Evolutionary conservation across 2,113 vertebrate genomes (phyloP), one percentile per base, ranked within the genome.

Genomic region (Engystomops pustulosus): DNA sequence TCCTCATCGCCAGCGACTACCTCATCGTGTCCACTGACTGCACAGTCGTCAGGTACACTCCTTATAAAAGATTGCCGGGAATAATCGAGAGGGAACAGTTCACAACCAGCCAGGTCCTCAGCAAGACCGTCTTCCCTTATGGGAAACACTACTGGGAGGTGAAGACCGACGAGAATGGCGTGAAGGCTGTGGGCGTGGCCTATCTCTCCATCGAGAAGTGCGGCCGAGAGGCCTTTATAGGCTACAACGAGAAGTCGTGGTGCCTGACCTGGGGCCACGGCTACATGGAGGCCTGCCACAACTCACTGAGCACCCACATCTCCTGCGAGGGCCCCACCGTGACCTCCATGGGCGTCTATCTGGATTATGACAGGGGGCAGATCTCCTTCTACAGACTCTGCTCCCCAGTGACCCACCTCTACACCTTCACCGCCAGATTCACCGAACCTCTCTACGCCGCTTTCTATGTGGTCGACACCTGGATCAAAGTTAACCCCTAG

Each of bases 141-240:
- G 62, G 62, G 36, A 67, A 36, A 36, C 62, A 67, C 62, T 67
- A 36, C 7, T 67, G 62, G 62, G 30, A 67, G 10, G 62, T 67
- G 15, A 36, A 20, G 6, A 4, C 3, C 2, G 1, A 7, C 62
- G 20, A 36, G 27, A 20, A 3, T 0, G 62, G 62, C 17, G 27
- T 36, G 12, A 67, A 67, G 32, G 20, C 30, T 17, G 2, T 67
- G 2, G 62, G 62, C 15, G 62, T 67, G 30, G 62, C 62, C 3
- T 67, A 67, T 36, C 30, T 17, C 17, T 67, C 62, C 30, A 67
- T 67, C 8, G 4, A 36, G 62, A 67, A 67, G 32, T 7, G 9
- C 0, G 60, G 60, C 30, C 27, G 15, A 34, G 60, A 34, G 0
- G 17, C 30, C 1, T 67, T 9, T 20, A 6, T 67, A 67, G 62